Conservation (phyloP, 1,140 invertebrate species). For the Globodera ellingtonae region DNA sequence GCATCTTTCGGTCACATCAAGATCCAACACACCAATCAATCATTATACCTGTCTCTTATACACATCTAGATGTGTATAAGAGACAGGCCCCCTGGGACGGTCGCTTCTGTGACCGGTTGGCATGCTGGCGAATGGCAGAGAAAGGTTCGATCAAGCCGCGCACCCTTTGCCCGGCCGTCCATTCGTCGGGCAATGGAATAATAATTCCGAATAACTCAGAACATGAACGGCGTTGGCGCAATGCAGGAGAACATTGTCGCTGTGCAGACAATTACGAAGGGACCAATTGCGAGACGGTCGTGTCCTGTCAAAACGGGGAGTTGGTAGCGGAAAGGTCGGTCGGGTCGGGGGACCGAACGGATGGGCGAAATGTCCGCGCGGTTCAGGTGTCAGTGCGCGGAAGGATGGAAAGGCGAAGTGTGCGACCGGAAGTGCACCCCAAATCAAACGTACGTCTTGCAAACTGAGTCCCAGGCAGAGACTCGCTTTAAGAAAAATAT, state of each 20-base stretch:
- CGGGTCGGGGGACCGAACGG: background rate
- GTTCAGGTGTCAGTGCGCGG: slow-evolving; percentile 50
- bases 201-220: slow-evolving; percentile 24
- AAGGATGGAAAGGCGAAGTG: slow-evolving; percentile 51
- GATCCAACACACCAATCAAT: too few species aligned
- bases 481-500: too few species aligned
- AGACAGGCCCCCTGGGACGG: slow-evolving; percentile 57
- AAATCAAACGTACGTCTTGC: slow-evolving; percentile 45
- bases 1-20: too few species aligned
- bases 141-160: slow-evolving; percentile 39
- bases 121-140: slow-evolving; percentile 52
- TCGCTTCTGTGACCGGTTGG: slow-evolving; percentile 47
- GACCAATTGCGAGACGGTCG: slow-evolving; percentile 48
- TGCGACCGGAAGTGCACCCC: slow-evolving; percentile 54
- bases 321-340: slow-evolving; percentile 36
- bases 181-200: background rate
- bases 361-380: background rate
- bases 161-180: too few species aligned
- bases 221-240: slow-evolving; percentile 48
- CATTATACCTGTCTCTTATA: too few species aligned
- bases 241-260: slow-evolving; percentile 43
- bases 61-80: too few species aligned
- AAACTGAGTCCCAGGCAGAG: too few species aligned
- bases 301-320: slow-evolving; percentile 48
- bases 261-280: slow-evolving; percentile 47